Evolutionary conservation across 2,888 invertebrate species (phyloP), one percentile per base, ranked within the genome.

Genomic region (Amaurobius ferox): DNA sequence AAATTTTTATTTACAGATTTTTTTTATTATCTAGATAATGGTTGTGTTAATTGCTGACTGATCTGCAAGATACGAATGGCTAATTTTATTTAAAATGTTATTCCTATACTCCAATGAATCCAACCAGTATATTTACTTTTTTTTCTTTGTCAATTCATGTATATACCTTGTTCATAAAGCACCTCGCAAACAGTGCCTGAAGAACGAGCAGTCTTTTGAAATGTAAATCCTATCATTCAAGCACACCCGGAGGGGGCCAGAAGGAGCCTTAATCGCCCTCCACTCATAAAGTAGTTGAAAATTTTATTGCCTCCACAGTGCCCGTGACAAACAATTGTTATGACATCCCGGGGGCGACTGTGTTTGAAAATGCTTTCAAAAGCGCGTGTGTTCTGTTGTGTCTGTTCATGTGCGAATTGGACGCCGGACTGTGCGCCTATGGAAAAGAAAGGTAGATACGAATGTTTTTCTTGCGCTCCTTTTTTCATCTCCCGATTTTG

Each of bases 311-410:
- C 62, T 28, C 26, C 40, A 39, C 44, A 71, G 79, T 62, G 44
- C n/a, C 28, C 55, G 44, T 71, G 71, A 71, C 71, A 79, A 70
- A 71, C 79, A 39, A 79, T 79, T 79, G 72, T 79, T 79, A 79
- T 39, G 72, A 29, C 48, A n/a, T 30, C 44, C 67, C 39, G 7
- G 13, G 35, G 62, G 78, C 62, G 32, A 48, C 44, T 11, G 70
- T 19, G 29, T 78, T 19, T 70, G 61, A 61, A 68, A 35, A 44
- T 62, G 16, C 78, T 2, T 3, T 67, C 39, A 55, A 30, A 35
- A 68, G 16, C 3, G 66, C 28, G 44, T 39, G 30, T 44, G 16
- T 71, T 66, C 7, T 29, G 32, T 40, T 16, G 29, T 16, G 35
- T 19, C 29, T 16, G 13, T 55, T 55, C 16, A 23, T 55, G 23